phyloP scores from a whole-genome alignment of 2,888 invertebrate genomes.

The Calameuta filiformis region DNA sequence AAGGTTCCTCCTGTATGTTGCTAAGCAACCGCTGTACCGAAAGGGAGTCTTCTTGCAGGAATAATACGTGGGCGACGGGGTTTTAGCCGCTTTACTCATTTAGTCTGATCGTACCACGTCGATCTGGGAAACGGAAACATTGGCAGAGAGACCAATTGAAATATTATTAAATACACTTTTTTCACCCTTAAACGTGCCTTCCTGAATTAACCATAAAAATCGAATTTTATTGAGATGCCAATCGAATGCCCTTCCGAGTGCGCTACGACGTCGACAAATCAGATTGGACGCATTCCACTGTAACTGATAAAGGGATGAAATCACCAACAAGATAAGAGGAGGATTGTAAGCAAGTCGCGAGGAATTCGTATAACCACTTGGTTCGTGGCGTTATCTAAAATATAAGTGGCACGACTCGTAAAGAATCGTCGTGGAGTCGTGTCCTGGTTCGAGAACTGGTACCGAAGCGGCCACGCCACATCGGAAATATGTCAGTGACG shows the following conservation, averaged over 20 bases:
- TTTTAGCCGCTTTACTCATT: slow-evolving; percentile 59
- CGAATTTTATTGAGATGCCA: neutral
- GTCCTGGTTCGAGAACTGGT: slow-evolving; percentile 3
- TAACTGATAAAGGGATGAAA: neutral
- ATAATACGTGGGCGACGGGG: slow-evolving; percentile 50
- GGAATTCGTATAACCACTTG: neutral
- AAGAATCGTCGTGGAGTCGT: neutral
- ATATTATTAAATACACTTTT: neutral
- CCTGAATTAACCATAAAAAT: neutral
- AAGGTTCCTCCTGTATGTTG: slow-evolving; percentile 57
- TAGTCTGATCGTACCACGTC: slow-evolving; percentile 41
- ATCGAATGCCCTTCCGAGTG: neutral
- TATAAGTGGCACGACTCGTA: neutral
- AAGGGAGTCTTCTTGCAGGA: slow-evolving; percentile 54
- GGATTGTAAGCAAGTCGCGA: neutral
- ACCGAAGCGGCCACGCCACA: slow-evolving; percentile 13
- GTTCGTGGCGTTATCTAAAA: neutral
- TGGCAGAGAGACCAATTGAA: neutral
- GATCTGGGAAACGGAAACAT: slow-evolving; percentile 26
- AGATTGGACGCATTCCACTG: neutral
- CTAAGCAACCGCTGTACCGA: slow-evolving; percentile 52
- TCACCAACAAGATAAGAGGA: neutral
- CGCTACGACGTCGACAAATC: neutral
- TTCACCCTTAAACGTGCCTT: neutral
- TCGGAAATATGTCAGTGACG: slow-evolving; percentile 19